These are phyloP conservation scores for Mechanitis mazaeus DNA, from an alignment of 2,888 invertebrate genomes.

Conservation along the genomic window DNA sequence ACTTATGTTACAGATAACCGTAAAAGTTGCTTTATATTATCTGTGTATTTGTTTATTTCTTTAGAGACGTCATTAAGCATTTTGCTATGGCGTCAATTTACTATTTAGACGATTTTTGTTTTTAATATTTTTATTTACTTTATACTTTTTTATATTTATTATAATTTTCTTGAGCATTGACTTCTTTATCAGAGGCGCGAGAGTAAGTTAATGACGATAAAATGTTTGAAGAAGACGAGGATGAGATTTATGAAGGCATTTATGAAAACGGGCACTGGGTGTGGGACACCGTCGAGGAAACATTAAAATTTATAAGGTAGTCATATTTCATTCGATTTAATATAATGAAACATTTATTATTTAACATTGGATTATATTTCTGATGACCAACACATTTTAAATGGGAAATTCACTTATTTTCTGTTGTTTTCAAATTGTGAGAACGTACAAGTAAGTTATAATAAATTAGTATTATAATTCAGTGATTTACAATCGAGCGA, in stretches of 20 bases:
- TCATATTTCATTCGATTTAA: conserved; percentile 4
- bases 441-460: too few relatives aligned
- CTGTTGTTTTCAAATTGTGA: too few relatives aligned
- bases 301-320: conserved; percentile 42
- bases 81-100: conserved; percentile 3
- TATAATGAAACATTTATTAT: conserved; percentile 5
- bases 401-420: too few relatives aligned
- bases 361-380: neutral
- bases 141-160: conserved; percentile 1
- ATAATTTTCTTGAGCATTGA: neutral
- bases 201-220: conserved; percentile 18
- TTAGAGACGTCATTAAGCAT: neutral
- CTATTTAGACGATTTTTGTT: neutral
- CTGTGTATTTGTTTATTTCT: neutral
- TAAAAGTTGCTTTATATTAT: too few relatives aligned
- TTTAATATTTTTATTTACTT: conserved; percentile 6
- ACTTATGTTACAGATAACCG: too few relatives aligned
- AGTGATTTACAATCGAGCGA: conserved; percentile 25
- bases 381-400: neutral
- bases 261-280: conserved; percentile 57
- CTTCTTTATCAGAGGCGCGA: conserved; percentile 5
- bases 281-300: conserved; percentile 44
- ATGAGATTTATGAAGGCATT: conserved; percentile 29
- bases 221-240: conserved; percentile 36
- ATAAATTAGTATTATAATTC: neutral